Percentiles rank a stretch among this genome's conserved stretches.
Evolutionary conservation across 2,113 vertebrate species (phyloP).

Genomic region (Alexandromys fortis): DNA sequence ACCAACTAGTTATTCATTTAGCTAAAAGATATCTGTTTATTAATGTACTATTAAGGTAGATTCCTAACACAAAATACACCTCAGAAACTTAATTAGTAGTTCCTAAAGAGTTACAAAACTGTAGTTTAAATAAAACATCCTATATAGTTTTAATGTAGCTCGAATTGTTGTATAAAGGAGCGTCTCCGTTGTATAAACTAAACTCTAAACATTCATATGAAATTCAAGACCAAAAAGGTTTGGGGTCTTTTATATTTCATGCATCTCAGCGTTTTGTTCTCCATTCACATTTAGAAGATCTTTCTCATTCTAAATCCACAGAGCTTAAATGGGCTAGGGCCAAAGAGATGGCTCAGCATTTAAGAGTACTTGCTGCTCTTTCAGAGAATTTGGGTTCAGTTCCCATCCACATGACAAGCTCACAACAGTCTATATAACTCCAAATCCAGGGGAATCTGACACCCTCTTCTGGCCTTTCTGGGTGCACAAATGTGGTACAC

Average conservation of each 20-base stretch:
- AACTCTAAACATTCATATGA: slow-evolving; percentile 14
- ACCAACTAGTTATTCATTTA: background rate
- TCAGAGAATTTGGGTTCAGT: background rate
- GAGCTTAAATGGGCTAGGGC: background rate
- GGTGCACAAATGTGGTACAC: background rate
- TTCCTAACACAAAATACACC: slow-evolving; percentile 49
- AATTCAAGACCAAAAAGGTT: background rate
- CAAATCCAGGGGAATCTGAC: background rate
- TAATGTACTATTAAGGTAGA: background rate
- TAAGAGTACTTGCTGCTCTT: background rate
- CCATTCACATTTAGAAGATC: background rate
- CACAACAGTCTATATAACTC: background rate
- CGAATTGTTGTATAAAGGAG: background rate
- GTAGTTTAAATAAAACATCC: background rate
- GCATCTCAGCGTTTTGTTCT: background rate
- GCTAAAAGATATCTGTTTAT: slow-evolving; percentile 13
- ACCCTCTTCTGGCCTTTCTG: background rate
- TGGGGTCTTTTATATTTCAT: background rate
- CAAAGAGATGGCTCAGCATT: background rate
- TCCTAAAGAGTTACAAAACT: slow-evolving; percentile 27
- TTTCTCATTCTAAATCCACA: slow-evolving; percentile 18
- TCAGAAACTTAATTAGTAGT: background rate
- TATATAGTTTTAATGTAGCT: background rate
- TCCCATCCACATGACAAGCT: background rate
- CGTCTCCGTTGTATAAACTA: background rate